phyloP scores from a whole-genome alignment of 2,797 vertebrate genomes.

The Cynopterus sphinx region DNA sequence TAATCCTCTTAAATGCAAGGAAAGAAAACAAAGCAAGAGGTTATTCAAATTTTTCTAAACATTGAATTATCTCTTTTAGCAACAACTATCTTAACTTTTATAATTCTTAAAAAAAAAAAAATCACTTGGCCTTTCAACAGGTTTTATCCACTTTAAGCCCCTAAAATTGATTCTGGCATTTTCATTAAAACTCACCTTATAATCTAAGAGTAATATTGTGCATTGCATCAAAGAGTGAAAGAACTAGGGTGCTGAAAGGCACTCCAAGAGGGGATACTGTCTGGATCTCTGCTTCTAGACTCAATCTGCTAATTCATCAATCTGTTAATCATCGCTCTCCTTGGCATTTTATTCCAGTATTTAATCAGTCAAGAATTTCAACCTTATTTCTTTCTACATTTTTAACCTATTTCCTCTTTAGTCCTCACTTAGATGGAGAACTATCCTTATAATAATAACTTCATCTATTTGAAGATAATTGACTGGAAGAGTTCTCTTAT shows the following conservation, averaged over 20 bases:
- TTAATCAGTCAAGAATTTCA: conserved; percentile 37
- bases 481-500: not conserved
- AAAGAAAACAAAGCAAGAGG: conserved; percentile 8
- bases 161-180: not conserved
- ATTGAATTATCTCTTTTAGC: conserved; percentile 5
- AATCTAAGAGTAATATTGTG: not conserved
- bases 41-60: not conserved
- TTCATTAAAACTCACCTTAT: conserved; percentile 4
- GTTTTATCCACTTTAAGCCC: conserved; percentile 17
- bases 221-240: not conserved
- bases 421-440: not conserved
- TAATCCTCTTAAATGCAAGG: not conserved
- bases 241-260: not conserved
- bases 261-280: not conserved
- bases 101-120: not conserved
- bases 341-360: conserved; percentile 12
- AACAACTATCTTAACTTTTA: conserved; percentile 32
- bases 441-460: not conserved
- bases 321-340: not conserved
- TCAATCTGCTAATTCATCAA: not conserved
- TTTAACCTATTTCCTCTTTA: not conserved
- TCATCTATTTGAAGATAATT: not conserved
- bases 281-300: not conserved
- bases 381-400: not conserved
- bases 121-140: not conserved